These are phyloP conservation scores for Lophura nycthemera DNA, from an alignment of 2,113 vertebrate genomes.

Conservation along the genomic window DNA sequence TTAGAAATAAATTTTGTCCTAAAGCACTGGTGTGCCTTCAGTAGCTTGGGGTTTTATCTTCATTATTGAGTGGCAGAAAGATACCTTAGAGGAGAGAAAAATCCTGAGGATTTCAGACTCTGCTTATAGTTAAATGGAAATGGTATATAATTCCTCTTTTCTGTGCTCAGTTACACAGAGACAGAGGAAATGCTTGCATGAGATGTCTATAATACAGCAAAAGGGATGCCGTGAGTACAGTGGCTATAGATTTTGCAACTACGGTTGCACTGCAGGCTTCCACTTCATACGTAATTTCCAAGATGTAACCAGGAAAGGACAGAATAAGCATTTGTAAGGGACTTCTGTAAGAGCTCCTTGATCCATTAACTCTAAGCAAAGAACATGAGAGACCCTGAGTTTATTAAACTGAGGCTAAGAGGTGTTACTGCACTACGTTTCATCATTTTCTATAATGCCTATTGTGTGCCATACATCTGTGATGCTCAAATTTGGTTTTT, in stretches of 20 bases:
- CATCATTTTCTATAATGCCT: neutral
- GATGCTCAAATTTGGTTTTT: neutral
- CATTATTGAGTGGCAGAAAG: neutral
- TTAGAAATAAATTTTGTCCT: neutral
- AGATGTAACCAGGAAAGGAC: neutral
- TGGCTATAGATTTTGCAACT: neutral
- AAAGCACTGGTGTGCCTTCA: neutral
- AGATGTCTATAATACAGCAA: neutral
- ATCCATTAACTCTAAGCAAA: neutral
- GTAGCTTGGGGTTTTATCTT: neutral
- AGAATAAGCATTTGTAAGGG: neutral
- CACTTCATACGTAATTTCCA: neutral
- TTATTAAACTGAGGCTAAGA: neutral
- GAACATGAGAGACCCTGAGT: neutral
- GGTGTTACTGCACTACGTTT: neutral
- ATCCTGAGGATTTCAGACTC: neutral
- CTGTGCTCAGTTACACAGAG: neutral
- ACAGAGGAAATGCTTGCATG: neutral
- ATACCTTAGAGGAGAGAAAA: neutral
- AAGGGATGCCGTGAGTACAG: no score
- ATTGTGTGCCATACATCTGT: fast-evolving
- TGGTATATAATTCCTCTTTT: neutral
- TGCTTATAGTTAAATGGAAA: neutral
- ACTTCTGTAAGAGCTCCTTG: neutral
- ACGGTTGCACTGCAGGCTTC: neutral